These are phyloP conservation scores for Dendropsophus ebraccatus DNA, from an alignment of 2,113 vertebrate species.

Conservation along the genomic window DNA sequence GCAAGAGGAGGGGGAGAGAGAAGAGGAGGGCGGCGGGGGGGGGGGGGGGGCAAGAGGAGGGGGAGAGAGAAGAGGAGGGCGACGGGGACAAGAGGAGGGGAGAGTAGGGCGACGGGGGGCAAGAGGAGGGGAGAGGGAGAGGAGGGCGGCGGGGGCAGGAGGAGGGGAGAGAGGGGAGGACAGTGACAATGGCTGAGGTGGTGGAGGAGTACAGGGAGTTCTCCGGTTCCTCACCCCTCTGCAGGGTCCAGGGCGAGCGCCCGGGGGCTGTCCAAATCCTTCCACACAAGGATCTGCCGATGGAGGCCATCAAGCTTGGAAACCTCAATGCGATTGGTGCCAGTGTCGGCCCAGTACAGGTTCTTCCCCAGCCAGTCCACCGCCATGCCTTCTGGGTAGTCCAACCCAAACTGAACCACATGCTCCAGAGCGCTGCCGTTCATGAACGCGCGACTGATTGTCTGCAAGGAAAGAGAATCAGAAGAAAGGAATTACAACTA, in stretches of 20 bases:
- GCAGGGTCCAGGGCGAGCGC: slow-evolving; percentile 91
- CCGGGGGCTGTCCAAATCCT: slow-evolving; percentile 92
- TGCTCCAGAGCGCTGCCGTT: slow-evolving; percentile 94
- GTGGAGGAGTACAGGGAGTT: too few relatives aligned
- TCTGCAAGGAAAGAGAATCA: slow-evolving; percentile 71
- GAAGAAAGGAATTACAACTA: too few relatives aligned
- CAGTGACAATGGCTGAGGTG: too few relatives aligned
- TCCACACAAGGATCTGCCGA: slow-evolving; percentile 95
- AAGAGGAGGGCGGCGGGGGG: too few relatives aligned
- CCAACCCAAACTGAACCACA: slow-evolving; percentile 93
- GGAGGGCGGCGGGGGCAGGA: too few relatives aligned
- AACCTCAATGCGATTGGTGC: slow-evolving; percentile 95
- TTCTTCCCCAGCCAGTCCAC: slow-evolving; percentile 98
- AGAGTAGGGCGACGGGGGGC: too few relatives aligned
- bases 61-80: too few relatives aligned
- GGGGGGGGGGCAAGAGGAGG: too few relatives aligned
- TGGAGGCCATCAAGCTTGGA: slow-evolving; percentile 94
- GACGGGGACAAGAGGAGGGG: too few relatives aligned
- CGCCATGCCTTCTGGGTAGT: slow-evolving; percentile 98
- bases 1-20: too few relatives aligned
- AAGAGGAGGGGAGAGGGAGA: too few relatives aligned
- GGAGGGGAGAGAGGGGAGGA: too few relatives aligned
- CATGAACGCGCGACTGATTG: slow-evolving; percentile 97
- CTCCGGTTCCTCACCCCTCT: slow-evolving; percentile 75
- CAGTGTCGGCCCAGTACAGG: slow-evolving; percentile 95